Conservation (phyloP, 2,113 vertebrate species). For the Leuciscus idus region DNA sequence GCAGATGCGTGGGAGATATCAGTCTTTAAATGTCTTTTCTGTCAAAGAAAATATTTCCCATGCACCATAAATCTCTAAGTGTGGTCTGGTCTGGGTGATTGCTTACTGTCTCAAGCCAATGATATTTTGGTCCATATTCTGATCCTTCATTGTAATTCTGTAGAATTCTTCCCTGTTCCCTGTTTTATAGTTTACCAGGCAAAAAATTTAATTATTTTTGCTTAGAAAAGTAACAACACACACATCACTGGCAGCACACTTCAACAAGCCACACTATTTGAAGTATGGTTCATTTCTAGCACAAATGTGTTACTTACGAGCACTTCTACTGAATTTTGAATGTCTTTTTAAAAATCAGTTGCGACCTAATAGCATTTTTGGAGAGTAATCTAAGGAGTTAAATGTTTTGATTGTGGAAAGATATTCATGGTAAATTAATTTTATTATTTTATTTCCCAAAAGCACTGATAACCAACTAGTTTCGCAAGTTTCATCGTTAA, state of each 20-base stretch:
- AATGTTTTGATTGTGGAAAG: too few species aligned
- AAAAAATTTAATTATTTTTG: neutral
- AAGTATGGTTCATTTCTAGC: neutral
- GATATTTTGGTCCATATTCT: neutral
- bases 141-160: neutral
- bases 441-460: too few species aligned
- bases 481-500: too few species aligned
- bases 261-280: neutral
- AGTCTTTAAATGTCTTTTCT: neutral
- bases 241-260: neutral
- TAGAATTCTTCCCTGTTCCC: neutral
- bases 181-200: neutral
- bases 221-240: neutral
- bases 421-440: too few species aligned
- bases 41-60: slow-evolving; percentile 16
- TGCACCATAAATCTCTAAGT: neutral
- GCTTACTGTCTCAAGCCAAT: neutral
- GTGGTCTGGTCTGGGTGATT: neutral
- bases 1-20: slow-evolving; percentile 12
- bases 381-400: too few species aligned
- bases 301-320: neutral
- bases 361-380: neutral
- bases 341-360: neutral
- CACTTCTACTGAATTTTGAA: neutral
- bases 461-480: too few species aligned